phyloP scores from a whole-genome alignment of 2,888 invertebrate genomes.

The Dolomedes plantarius region DNA sequence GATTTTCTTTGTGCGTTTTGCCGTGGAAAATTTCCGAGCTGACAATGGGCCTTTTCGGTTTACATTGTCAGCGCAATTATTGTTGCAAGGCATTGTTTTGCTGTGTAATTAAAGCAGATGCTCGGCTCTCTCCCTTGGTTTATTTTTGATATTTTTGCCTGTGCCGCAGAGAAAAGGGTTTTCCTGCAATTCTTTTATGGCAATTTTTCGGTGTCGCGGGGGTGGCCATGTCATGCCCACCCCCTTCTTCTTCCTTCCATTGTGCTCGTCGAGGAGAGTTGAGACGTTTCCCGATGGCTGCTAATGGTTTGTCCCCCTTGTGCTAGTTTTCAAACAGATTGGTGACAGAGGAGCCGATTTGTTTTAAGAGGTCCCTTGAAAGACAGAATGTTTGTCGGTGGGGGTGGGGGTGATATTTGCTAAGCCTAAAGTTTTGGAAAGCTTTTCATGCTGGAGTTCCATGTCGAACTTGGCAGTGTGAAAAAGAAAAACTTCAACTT shows the following conservation, averaged over 20 bases:
- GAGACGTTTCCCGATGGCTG: neutral
- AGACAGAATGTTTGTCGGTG: no score
- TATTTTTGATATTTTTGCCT: conserved; percentile 51
- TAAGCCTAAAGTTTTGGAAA: no score
- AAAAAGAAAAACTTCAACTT: neutral
- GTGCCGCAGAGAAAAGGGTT: conserved; percentile 16
- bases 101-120: conserved; percentile 70
- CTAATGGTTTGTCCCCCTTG: conserved; percentile 3
- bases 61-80: conserved; percentile 70
- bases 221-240: neutral
- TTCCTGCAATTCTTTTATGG: conserved; percentile 54
- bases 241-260: neutral
- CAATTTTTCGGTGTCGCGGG: conserved; percentile 24
- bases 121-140: neutral
- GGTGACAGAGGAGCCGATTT: neutral
- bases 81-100: conserved; percentile 65
- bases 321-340: neutral
- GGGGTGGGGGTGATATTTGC: no score
- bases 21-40: conserved; percentile 45
- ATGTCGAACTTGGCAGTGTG: no score
- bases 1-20: conserved; percentile 61
- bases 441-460: no score
- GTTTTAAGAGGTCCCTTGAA: no score
- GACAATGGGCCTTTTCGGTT: conserved; percentile 58
- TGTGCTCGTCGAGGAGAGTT: neutral